Evolutionary conservation across 2,113 vertebrate genomes (phyloP), one percentile per base, ranked within the genome.

Genomic region (Aspidoscelis tigris): DNA sequence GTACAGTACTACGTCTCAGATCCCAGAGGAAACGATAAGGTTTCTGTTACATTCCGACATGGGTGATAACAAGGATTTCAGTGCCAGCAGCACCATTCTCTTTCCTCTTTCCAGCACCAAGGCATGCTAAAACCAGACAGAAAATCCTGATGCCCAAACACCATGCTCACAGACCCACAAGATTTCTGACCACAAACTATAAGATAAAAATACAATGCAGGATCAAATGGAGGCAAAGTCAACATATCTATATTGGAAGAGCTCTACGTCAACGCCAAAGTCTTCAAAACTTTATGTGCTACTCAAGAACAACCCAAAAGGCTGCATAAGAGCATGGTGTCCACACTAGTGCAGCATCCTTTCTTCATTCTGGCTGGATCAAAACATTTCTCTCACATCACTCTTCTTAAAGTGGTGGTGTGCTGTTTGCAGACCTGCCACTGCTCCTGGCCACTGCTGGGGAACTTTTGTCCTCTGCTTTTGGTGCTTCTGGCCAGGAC

Each of bases 1-100:
- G 75, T 33, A n/a, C n/a, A n/a, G 33, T 82, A 81, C 0, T 0
- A 82, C 82, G 82, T 80, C 82, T 82, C n/a, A 0, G 61, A 86
- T 70, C 47, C 85, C 75, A 0, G 2, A 84, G 86, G 86, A 88
- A 89, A 82, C 0, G 80, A 89, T 85, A 92, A 89, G 87, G 86
- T 0, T 0, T 61, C 68, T 66, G 81, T 71, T 71, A 58, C 84
- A 76, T 90, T 92, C 88, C 85, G 87, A 24, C 82, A 76, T 69
- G 0, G 0, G 39, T 0, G 66, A 82, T 81, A 89, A 84, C 0
- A 0, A 10, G 2, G 0, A 44, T 64, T 39, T 61, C 0, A 1
- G 44, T 0, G 0, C 0, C 2, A 83, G 68, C 74, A 18, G 33
- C 33, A 33, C 33, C 1, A 0, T 50, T 66, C 87, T 18, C 69